These are phyloP conservation scores for Trachelipus rathkii DNA, from an alignment of 1,140 invertebrate species.

Conservation along the genomic window DNA sequence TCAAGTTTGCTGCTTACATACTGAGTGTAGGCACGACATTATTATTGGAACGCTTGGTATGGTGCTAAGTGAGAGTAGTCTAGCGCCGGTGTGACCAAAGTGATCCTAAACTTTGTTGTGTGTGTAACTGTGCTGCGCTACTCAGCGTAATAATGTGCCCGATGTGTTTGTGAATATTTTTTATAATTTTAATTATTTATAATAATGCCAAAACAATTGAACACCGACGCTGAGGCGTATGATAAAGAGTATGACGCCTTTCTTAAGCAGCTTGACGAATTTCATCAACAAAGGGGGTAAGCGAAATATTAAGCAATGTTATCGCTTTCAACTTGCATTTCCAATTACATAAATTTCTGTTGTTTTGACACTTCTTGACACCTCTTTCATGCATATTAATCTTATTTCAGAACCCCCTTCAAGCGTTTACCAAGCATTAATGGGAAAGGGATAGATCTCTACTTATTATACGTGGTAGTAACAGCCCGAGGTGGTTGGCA, in stretches of 20 bases:
- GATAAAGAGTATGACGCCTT: constrained; percentile 68
- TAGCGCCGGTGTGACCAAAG: constrained; percentile 2
- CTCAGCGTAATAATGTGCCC: background rate
- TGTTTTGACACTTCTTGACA: background rate
- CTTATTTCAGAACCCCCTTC: constrained; percentile 65
- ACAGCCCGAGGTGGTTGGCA: constrained; percentile 85
- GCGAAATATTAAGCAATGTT: constrained; percentile 22
- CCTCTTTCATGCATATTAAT: background rate
- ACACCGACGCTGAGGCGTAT: constrained; percentile 57
- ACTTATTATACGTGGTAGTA: constrained; percentile 82
- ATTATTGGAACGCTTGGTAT: constrained; percentile 10
- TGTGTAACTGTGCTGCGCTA: background rate
- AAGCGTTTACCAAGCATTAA: constrained; percentile 72
- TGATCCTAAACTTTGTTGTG: constrained; percentile 2
- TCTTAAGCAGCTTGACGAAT: constrained; percentile 72
- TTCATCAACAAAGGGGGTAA: constrained; percentile 79
- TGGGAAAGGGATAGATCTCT: constrained; percentile 84
- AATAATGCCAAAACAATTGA: constrained; percentile 11
- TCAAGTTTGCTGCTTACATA: background rate
- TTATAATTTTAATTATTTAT: constrained; percentile 11
- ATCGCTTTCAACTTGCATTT: background rate
- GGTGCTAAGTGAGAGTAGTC: constrained; percentile 3
- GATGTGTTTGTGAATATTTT: constrained; percentile 8
- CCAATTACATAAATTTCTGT: background rate
- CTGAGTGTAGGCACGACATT: background rate